Evolutionary conservation across 2,797 vertebrate genomes (phyloP), one percentile per base, ranked within the genome.

Genomic region (Neoniphon sammara): DNA sequence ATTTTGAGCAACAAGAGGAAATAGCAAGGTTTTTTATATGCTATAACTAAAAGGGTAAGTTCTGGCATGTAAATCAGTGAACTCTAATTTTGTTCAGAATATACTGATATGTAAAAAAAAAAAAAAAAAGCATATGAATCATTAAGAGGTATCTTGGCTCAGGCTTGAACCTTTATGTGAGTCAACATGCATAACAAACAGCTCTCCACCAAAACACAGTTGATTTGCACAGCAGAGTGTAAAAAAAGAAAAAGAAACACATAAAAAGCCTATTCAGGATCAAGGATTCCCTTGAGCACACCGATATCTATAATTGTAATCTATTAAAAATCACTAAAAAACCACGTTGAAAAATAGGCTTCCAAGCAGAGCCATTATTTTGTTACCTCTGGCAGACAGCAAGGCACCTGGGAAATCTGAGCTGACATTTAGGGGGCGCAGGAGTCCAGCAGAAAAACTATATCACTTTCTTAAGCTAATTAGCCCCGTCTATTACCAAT

Each of bases 381-480:
- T 91, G 91, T 92, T 93, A 89, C 90, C 80, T 78, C 87, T 91
- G 89, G 91, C 92, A 94, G 93, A 94, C 93, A 92, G 83, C 5
- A 81, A 91, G 93, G 93, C 93, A 92, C 93, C 93, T 94, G 93
- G 87, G 93, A 91, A 93, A 94, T 90, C 77, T 87, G 91, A 94
- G 91, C 89, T 81, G 86, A 88, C 85, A 66, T 88, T 89, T 74
- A 87, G 74, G 75, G 83, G 76, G 80, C 66, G 80, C 75, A 69
- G 81, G 61, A 54, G 85, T 80, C 85, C 72, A 84, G 76, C 77
- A 88, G 66, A 71, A 88, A 83, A 85, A 82, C 82, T 81, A 81
- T 54, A 91, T 93, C 86, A 81, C 90, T 87, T 91, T 91, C 90
- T 91, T 75, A 86, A 91, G 83, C 85, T 91, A 94, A 94, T 94